A percentile compares a stretch with the other conserved stretches of the same genome.
Evolutionary conservation across 2,797 vertebrate species (phyloP).

Genomic region (Phoebastria nigripes): DNA sequence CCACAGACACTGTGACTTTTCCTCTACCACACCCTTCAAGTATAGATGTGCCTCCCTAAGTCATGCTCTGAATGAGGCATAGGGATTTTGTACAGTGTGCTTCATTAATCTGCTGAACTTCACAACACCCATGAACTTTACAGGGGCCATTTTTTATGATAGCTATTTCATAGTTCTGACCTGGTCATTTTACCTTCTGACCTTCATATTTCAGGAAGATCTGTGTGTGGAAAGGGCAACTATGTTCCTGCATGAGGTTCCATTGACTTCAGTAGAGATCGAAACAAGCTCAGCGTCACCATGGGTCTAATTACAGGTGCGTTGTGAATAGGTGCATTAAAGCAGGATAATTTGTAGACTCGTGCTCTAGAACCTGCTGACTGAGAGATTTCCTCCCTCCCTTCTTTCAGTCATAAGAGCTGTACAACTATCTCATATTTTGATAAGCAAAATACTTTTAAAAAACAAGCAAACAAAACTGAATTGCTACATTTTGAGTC

Average conservation of each 20-base stretch:
- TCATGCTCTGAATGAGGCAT: not conserved
- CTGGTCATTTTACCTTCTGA: not conserved
- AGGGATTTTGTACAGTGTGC: not conserved
- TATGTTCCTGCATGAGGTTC: rapidly evolving
- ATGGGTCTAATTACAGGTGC: not conserved
- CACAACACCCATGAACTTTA: not conserved
- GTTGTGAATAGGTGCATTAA: not conserved
- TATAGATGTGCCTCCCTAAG: not conserved
- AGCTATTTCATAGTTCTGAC: not conserved
- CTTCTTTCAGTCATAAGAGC: not conserved
- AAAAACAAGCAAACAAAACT: not conserved
- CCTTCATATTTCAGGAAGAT: not conserved
- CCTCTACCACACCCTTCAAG: rapidly evolving
- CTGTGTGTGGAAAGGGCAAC: not conserved
- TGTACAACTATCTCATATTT: not conserved
- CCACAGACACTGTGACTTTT: not conserved
- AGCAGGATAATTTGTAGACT: not conserved
- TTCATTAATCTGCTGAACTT: not conserved
- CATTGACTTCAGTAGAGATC: not conserved
- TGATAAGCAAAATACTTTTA: not conserved
- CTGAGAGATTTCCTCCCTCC: not conserved
- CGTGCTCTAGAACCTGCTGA: rapidly evolving
- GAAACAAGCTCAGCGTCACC: not conserved
- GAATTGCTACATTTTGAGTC: not conserved
- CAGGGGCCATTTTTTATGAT: not conserved